Evolutionary conservation across 2,113 vertebrate genomes (phyloP).

Genomic region (Turdus rufiventris): DNA sequence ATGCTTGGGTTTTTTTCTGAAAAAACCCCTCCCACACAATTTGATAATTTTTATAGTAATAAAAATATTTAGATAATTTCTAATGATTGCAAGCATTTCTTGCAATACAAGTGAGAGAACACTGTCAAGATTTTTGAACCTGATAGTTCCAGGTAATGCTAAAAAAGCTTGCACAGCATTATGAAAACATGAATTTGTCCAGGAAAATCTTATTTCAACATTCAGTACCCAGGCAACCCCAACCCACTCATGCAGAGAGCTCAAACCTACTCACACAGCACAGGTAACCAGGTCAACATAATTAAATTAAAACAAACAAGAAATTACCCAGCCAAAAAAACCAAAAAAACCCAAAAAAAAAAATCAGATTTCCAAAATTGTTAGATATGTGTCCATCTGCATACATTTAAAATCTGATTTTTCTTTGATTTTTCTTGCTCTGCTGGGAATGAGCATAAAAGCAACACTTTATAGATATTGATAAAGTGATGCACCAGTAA

Average conservation of each 20-base stretch:
- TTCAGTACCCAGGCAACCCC: background rate
- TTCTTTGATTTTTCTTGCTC: background rate
- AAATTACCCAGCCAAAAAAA: rapidly evolving
- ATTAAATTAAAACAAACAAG: background rate
- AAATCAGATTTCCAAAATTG: rapidly evolving
- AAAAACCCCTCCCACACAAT: background rate
- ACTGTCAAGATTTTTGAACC: background rate
- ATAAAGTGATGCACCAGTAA: background rate
- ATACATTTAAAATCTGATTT: background rate
- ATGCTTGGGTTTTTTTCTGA: background rate
- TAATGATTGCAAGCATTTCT: background rate
- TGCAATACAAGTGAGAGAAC: background rate
- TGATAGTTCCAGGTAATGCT: background rate
- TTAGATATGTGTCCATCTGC: background rate
- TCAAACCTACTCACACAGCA: background rate
- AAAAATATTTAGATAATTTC: background rate
- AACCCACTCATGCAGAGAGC: background rate
- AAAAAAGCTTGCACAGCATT: background rate
- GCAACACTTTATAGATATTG: background rate
- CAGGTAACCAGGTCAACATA: background rate
- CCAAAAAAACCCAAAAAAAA: no score
- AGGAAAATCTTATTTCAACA: background rate
- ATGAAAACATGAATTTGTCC: background rate
- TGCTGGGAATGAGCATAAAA: background rate
- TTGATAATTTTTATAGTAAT: background rate